phyloP scores from a whole-genome alignment of 1,140 invertebrate species.

The Euura lappo region DNA sequence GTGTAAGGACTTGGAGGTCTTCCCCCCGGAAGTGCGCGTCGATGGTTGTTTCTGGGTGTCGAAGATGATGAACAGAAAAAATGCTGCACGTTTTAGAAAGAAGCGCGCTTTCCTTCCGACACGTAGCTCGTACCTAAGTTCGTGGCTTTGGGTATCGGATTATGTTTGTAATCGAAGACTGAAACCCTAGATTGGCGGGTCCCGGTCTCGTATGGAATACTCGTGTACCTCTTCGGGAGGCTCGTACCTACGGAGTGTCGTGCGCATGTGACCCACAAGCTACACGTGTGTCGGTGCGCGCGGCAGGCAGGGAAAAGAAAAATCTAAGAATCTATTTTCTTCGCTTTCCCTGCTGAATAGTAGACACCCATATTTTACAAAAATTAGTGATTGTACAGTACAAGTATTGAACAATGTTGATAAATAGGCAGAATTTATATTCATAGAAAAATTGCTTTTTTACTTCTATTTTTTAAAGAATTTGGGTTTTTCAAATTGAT shows the following conservation, averaged over 20 bases:
- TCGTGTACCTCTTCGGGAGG: too few relatives aligned
- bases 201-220: neutral
- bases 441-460: too few relatives aligned
- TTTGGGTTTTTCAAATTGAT: too few relatives aligned
- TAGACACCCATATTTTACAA: too few relatives aligned
- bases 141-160: constrained; percentile 19
- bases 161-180: constrained; percentile 39
- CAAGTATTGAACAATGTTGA: too few relatives aligned
- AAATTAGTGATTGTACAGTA: too few relatives aligned
- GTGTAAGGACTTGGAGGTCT: neutral
- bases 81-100: neutral
- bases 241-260: too few relatives aligned
- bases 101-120: neutral
- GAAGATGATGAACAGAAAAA: neutral
- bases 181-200: constrained; percentile 41
- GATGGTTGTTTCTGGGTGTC: neutral
- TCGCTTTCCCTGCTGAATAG: too few relatives aligned
- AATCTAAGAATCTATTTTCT: too few relatives aligned
- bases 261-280: neutral
- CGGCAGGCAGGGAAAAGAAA: neutral
- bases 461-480: too few relatives aligned
- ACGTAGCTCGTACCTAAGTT: too few relatives aligned
- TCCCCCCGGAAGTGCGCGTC: neutral
- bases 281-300: neutral
- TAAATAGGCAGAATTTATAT: too few relatives aligned